Conservation (phyloP, 2,113 vertebrate genomes). For the Bothrops jararaca region DNA sequence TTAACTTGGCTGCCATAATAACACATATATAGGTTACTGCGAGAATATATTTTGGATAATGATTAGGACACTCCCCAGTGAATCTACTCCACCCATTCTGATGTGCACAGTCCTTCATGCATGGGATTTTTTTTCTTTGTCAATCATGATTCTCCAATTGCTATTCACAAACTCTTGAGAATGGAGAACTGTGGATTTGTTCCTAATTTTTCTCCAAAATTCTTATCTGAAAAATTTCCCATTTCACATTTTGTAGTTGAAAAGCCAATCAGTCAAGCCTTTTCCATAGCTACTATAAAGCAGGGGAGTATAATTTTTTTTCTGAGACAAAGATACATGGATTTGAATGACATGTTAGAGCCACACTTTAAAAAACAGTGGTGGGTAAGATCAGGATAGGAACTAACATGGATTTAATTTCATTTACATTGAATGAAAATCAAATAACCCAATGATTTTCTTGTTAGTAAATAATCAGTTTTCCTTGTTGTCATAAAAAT, state of each 20-base stretch:
- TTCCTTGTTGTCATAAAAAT: not conserved
- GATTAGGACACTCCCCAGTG: not conserved
- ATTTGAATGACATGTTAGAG: not conserved
- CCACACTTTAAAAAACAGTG: not conserved
- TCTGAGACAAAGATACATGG: not conserved
- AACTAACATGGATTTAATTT: not conserved
- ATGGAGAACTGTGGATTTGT: not conserved
- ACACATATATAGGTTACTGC: not conserved
- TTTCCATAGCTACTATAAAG: not conserved
- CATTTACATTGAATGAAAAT: not conserved
- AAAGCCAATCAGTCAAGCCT: not conserved
- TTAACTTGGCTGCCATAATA: not conserved
- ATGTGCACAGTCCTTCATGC: not conserved
- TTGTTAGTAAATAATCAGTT: not conserved
- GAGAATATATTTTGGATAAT: not conserved
- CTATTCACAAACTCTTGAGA: not conserved
- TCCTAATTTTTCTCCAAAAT: not conserved
- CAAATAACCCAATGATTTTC: not conserved
- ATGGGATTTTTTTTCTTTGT: not conserved
- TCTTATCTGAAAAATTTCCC: not conserved
- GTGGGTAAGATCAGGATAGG: not conserved
- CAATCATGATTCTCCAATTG: not conserved
- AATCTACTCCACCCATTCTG: not conserved
- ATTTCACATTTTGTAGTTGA: not conserved
- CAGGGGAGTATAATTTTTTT: not conserved